Percentiles rank a stretch among this genome's conserved stretches.
Evolutionary conservation across 1,140 invertebrate species (phyloP).

Genomic region (Dryas iulia): DNA sequence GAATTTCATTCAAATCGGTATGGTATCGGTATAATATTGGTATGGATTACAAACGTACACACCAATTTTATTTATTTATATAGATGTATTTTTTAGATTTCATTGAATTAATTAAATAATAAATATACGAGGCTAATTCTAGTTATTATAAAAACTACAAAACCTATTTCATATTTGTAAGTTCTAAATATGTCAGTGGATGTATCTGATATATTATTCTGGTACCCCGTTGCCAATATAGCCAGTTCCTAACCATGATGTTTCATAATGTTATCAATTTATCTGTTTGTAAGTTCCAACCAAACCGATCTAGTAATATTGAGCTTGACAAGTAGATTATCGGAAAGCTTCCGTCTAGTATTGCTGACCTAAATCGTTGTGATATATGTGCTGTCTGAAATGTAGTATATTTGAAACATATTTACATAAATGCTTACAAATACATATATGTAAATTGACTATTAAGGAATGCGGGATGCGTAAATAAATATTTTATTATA

Average conservation of each 20-base stretch:
- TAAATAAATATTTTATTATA: not conserved
- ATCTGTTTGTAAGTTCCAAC: conserved; percentile 20
- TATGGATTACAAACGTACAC: no score
- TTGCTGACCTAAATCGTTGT: conserved; percentile 54
- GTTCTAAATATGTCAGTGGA: no score
- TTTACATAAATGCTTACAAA: not conserved
- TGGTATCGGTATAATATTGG: no score
- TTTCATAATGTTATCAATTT: conserved; percentile 15
- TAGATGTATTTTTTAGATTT: no score
- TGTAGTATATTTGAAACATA: not conserved
- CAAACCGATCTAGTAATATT: conserved; percentile 30
- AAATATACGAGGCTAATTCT: no score
- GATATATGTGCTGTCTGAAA: conserved; percentile 27
- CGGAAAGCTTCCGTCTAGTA: conserved; percentile 47
- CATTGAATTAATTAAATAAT: no score
- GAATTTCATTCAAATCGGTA: no score
- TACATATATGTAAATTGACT: not conserved
- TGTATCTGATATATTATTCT: no score
- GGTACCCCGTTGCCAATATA: not conserved
- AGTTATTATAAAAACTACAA: no score
- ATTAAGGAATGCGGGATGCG: not conserved
- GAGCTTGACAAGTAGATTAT: conserved; percentile 62
- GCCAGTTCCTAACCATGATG: not conserved
- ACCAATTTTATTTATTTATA: no score
- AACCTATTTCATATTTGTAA: no score